A percentile compares a stretch with the other conserved stretches of the same genome.
Conservation (phyloP, 2,113 vertebrate genomes). For the Corythaixoides concolor region DNA sequence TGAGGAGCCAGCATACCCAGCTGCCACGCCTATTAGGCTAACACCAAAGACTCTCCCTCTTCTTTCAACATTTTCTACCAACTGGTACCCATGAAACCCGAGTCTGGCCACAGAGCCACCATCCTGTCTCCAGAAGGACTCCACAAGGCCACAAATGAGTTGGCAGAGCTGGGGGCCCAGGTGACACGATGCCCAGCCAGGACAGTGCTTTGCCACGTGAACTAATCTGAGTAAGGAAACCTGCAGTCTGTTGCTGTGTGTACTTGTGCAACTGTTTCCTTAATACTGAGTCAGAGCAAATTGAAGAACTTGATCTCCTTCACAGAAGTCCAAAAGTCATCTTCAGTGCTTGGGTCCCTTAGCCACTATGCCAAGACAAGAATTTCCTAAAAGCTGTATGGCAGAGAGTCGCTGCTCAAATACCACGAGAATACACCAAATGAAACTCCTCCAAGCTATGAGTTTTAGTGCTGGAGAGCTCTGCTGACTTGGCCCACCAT, state of each 20-base stretch:
- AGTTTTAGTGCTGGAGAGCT: constrained; percentile 16
- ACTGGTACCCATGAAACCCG: neutral
- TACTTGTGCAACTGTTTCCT: neutral
- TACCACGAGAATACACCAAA: neutral
- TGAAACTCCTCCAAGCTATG: neutral
- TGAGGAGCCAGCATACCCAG: neutral
- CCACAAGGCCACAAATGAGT: neutral
- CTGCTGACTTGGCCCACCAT: neutral
- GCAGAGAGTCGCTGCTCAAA: neutral
- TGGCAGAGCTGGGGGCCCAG: neutral
- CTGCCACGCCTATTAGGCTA: neutral
- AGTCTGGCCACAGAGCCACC: neutral
- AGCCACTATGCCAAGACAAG: neutral
- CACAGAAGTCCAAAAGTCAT: neutral
- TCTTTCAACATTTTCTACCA: neutral
- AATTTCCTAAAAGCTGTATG: neutral
- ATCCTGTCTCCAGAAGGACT: neutral
- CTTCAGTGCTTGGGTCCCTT: neutral
- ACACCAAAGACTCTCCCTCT: neutral
- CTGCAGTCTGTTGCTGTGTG: neutral
- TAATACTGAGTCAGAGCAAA: neutral
- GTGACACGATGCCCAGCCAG: fast-evolving
- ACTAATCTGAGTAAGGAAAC: neutral
- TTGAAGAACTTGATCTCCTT: neutral
- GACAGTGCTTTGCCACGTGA: neutral